Base-by-base conservation (phyloP, 2,888 invertebrate species). In the Drosophila koepferae region DNA sequence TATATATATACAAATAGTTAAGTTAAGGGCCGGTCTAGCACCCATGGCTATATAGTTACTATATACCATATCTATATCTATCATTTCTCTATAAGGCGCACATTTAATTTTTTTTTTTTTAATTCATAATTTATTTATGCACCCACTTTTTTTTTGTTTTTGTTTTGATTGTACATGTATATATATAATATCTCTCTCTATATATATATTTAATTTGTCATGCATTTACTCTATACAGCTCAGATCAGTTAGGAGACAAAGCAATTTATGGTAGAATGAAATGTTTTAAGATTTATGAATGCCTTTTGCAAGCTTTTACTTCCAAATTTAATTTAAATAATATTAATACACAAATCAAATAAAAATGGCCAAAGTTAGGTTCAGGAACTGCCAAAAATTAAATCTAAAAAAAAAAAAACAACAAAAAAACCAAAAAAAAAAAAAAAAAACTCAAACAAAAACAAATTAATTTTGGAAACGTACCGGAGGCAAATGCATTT, bases 401-500 rank as follows among this genome's bases (percentile, higher is more conserved):
- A 49, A 36, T 16, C 56, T 55, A 34, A 53, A 61, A 60, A 53
- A 46, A 41, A 41, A 40, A 54, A 60, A 51, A n/a, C n/a, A 61
- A 44, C 51, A 48, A 34, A 54, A 51, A 48, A 60, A 44, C 23
- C 23, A 55, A 41, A 43, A 43, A 34, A 49, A 43, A 34, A 49
- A 43, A 34, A 49, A 44, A 31, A 31, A 34, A 34, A 44, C 4
- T 34, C 10, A 20, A 43, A 23, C 40, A 58, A 65, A 58, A 66
- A 34, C 34, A 36, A 48, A 48, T 55, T 54, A 70, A 34, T 74
- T 73, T 77, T 75, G 74, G 71, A 79, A 74, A 90, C 89, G 92
- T 92, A 92, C 91, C 90, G 87, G 92, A 91, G 87, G 80, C 89
- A 89, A 92, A 90, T 92, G 92, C 92, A 92, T 92, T 92, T 92